Evolutionary conservation across 2,797 vertebrate genomes (phyloP), one percentile per base, ranked within the genome.

Genomic region (Amblyraja radiata): DNA sequence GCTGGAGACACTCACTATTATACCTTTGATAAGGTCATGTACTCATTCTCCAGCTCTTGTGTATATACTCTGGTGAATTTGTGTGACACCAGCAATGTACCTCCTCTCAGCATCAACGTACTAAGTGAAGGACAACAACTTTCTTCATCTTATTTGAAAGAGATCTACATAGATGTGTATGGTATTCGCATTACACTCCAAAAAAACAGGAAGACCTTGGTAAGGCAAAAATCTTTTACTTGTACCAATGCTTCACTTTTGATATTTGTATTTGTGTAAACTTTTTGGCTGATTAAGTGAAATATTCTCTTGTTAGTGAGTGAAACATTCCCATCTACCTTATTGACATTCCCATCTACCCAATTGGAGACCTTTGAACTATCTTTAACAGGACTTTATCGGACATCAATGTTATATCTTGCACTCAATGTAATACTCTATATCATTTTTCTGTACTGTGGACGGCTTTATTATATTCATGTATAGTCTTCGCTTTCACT

Each of bases 141-240:
- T 93, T 94, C 94, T 0, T 95, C 95, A 92, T 95, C 96, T 6
- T 96, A 96, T 36, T 93, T 96, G 61, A 96, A 95, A 93, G 96
- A 96, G 93, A 94, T 96, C 93, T 96, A 96, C 0, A 93, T 96
- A 61, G 95, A 96, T 23, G 92, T 96, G 4, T 91, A 95, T 46
- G 94, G 39, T 93, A 32, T 93, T 91, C 95, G 93, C 91, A 94
- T 96, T 93, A 96, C 95, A 6, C 95, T 96, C 18, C 94, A 95
- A 94, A 96, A 95, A 93, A 94, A 74, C 6, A 95, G 93, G 94
- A 95, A 95, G 94, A 96, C 97, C 93, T 93, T 98, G 97, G 98
- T 98, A 95, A 93, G 95, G 94, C 28, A 0, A 88, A 6, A 61
- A 58, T 10, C 9, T 88, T 88, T 88, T 4, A 84, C 14, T 84